Evolutionary conservation across 2,113 vertebrate species (phyloP).

Genomic region (Ciconia maguari): DNA sequence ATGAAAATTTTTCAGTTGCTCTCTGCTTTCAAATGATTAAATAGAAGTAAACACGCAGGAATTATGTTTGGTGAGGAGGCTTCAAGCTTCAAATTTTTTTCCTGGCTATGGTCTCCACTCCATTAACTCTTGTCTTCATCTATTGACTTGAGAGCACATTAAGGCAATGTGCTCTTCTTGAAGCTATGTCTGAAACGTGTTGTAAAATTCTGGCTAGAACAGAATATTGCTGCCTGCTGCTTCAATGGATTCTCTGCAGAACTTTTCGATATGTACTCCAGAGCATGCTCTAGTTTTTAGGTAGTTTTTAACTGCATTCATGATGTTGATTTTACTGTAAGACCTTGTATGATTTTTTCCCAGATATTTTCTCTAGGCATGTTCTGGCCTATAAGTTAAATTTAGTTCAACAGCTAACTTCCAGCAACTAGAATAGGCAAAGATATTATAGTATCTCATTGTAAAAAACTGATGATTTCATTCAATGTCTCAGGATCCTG

Average conservation of each 20-base stretch:
- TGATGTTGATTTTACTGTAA: not conserved
- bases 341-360: not conserved
- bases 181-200: not conserved
- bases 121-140: not conserved
- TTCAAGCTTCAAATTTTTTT: not conserved
- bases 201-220: not conserved
- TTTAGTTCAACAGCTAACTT: constrained; percentile 4
- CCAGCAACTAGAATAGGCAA: not conserved
- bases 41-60: not conserved
- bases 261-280: not conserved
- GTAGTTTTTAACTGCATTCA: not conserved
- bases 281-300: not conserved
- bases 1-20: not conserved
- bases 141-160: not conserved
- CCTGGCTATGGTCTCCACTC: not conserved
- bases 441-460: not conserved
- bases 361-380: not conserved
- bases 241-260: not conserved
- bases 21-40: not conserved
- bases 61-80: not conserved
- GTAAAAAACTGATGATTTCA: constrained; percentile 23
- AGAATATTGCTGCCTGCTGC: not conserved
- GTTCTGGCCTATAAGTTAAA: not conserved
- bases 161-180: not conserved
- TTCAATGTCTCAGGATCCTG: not conserved